Evolutionary conservation across 2,113 vertebrate species (phyloP).

Genomic region (Athene noctua): DNA sequence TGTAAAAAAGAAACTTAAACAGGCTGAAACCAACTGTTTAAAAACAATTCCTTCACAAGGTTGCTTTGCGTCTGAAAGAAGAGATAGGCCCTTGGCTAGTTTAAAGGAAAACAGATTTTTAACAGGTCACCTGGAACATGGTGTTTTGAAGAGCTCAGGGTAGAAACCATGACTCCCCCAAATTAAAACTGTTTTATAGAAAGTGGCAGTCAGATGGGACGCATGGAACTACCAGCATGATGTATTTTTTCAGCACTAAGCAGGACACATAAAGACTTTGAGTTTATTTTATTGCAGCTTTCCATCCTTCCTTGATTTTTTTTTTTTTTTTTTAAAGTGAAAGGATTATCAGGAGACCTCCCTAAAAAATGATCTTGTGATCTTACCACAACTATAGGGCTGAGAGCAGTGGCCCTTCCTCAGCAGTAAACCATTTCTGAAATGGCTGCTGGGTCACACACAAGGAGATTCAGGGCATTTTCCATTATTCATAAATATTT

Average conservation of each 20-base stretch:
- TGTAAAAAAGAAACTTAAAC: neutral
- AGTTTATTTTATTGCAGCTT: neutral
- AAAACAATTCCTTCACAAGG: neutral
- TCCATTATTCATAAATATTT: neutral
- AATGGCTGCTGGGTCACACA: neutral
- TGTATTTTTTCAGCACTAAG: neutral
- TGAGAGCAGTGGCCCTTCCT: neutral
- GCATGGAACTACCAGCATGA: neutral
- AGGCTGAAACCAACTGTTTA: neutral
- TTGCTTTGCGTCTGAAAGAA: neutral
- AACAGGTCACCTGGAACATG: neutral
- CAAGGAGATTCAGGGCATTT: neutral
- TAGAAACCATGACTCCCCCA: fast-evolving
- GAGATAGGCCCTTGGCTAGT: neutral
- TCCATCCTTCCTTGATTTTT: neutral
- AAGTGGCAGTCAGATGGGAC: neutral
- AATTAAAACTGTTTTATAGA: neutral
- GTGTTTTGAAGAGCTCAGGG: neutral
- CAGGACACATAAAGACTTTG: neutral
- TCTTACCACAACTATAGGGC: neutral
- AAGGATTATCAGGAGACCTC: neutral
- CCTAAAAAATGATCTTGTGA: neutral
- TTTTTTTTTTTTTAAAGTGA: neutral
- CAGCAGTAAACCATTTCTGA: neutral
- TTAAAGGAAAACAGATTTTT: neutral